Base-by-base conservation (phyloP, 2,888 invertebrate species). In the Eupithecia exiguata region DNA sequence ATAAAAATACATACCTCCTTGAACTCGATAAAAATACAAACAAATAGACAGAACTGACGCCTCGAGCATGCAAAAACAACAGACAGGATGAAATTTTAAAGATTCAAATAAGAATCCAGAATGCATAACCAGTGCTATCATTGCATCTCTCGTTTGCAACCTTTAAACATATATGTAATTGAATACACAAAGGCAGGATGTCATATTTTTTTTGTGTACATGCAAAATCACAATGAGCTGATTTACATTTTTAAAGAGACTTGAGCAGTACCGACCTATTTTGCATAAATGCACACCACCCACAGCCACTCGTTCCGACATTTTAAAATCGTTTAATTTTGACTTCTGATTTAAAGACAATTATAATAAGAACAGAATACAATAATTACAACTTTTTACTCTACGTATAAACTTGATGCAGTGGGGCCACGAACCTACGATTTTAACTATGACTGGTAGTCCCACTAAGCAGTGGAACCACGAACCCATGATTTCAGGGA, bases 191-290 rank as follows among this genome's bases (percentile, higher is more conserved):
- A 77, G 75, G 62, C 77, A 75, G 78, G 80, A 79, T 77, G 77
- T 75, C 73, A 75, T 74, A 74, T 78, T 74, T 78, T 79, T 73
- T 78, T 79, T 73, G 75, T 74, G 69, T 74, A 70, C 73, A 71
- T 43, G 62, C 75, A 43, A 74, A 76, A 78, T 77, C 49, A 77
- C 77, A 79, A 79, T 77, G 74, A 75, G 62, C 25, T 72, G 74
- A 79, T 79, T 78, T 77, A 77, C 78, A 78, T 79, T 77, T 70
- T 72, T 74, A 75, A 75, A 72, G 70, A 70, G 65, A 69, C 69
- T 74, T 62, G 62, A 35, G 35, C 58, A 16, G 62, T 62, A 30
- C 30, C 30, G 1, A 30, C 30, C 30, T 30, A 62, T 71, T 76
- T 77, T 77, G 63, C 72, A 30, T 25, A 69, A 71, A 69, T 69